Evolutionary conservation across 37 sponge, comb jelly and placozoan genomes (phyloP), one percentile per base, ranked within the genome.

Genomic region (Oopsacas minuta): DNA sequence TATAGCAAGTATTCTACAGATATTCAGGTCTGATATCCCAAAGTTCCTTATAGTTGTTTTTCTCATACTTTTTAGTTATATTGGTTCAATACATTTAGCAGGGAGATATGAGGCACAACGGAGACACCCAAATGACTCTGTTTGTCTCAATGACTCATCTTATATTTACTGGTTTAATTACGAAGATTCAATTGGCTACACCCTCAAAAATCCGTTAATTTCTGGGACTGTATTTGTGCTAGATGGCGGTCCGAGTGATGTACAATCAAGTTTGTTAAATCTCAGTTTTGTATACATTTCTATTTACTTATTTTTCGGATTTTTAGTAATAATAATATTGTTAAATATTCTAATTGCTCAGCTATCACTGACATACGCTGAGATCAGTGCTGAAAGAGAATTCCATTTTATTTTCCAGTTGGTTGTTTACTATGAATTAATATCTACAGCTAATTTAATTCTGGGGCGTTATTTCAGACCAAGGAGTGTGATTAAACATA

Each of bases 311-410:
- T 10, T n/a, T n/a, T 61, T 61, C 30, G 75, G 32, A 34, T 61
- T 61, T 61, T n/a, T 61, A n/a, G 30, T 61, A 7, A 61, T 61
- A 7, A n/a, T 61, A 7, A 34, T 61, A 20, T 34, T 61, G 20
- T n/a, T 61, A 5, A 61, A 61, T 61, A 61, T 61, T 25, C 75
- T 61, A 25, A 61, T 61, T 61, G 75, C 75, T 25, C 75, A 61
- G 75, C 28, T 61, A 12, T 61, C 75, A 25, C 28, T 32, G 22
- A 61, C 75, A 3, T 61, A 61, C 28, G 75, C 75, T 25, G 75
- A 61, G 22, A 61, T 61, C 28, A 61, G 75, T 61, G 20, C 75
- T 61, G 75, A 61, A 34, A 61, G 75, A 61, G 75, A 61, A 61
- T 61, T 20, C 75, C 75, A 61, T n/a, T 61, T 61, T 34, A 5